A percentile compares a stretch with the other conserved stretches of the same genome.
Evolutionary conservation across 2,797 vertebrate genomes (phyloP).

Genomic region (Morelia viridis): DNA sequence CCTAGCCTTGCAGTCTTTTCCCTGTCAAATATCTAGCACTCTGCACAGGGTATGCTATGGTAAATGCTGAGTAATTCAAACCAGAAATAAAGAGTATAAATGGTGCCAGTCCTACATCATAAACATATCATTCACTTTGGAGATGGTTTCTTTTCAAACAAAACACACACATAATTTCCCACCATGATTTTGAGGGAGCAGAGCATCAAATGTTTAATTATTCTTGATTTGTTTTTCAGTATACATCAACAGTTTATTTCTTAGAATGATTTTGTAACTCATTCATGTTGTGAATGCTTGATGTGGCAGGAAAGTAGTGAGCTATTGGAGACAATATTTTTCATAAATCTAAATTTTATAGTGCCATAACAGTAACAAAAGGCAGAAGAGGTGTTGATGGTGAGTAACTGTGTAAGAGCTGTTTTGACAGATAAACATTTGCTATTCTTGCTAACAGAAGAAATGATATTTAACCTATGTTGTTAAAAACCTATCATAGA

Average conservation of each 20-base stretch:
- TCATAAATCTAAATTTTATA: constrained; percentile 36
- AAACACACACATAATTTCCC: constrained; percentile 39
- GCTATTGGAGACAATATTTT: constrained; percentile 20
- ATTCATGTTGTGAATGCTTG: constrained; percentile 45
- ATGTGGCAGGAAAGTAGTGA: constrained; percentile 22
- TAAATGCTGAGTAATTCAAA: background rate
- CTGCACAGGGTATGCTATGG: background rate
- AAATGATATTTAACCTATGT: background rate
- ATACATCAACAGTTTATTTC: constrained; percentile 51
- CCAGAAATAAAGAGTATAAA: constrained; percentile 34
- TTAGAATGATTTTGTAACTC: constrained; percentile 39
- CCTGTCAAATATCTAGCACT: background rate
- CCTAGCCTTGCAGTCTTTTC: background rate
- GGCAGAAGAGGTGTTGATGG: background rate
- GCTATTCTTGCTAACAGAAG: background rate
- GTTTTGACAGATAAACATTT: background rate
- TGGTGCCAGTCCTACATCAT: background rate
- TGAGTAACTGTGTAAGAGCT: background rate
- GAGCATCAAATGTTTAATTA: constrained; percentile 59
- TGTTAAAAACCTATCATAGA: constrained; percentile 23
- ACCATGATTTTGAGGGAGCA: constrained; percentile 48
- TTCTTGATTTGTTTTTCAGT: constrained; percentile 52
- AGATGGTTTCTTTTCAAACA: constrained; percentile 43
- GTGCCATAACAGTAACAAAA: constrained; percentile 4
- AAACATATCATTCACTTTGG: constrained; percentile 16